A percentile compares a stretch with the other conserved stretches of the same genome.
phyloP scores from a whole-genome alignment of 2,888 invertebrate genomes.

The Drosophila lacicola region DNA sequence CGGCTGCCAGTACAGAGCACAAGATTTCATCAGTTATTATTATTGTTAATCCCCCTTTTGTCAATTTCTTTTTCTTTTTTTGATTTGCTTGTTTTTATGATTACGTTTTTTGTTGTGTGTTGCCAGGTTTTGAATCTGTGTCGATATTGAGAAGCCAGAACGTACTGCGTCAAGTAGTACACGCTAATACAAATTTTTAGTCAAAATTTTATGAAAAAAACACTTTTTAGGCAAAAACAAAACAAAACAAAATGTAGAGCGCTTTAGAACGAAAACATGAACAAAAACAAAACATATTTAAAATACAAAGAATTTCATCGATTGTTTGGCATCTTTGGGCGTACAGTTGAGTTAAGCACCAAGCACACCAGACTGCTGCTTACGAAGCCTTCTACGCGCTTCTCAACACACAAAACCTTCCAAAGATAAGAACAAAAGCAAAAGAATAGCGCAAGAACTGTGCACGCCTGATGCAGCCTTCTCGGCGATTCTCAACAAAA shows the following conservation, averaged over 20 bases:
- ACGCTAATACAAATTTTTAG: conserved; percentile 84
- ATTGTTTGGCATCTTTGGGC: conserved; percentile 21
- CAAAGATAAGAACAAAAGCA: background rate
- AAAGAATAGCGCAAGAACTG: background rate
- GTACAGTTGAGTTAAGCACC: conserved; percentile 15
- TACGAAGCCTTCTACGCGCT: conserved; percentile 19
- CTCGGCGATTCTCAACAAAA: conserved; percentile 19
- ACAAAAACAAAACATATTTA: conserved; percentile 1
- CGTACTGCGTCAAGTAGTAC: conserved; percentile 38
- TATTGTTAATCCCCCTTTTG: conserved; percentile 5
- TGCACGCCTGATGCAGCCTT: conserved; percentile 5
- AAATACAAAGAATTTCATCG: conserved; percentile 6
- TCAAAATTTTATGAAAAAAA: conserved; percentile 78
- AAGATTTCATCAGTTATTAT: conserved; percentile 3
- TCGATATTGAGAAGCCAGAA: conserved; percentile 36
- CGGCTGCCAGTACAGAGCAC: conserved; percentile 11
- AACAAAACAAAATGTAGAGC: conserved; percentile 42
- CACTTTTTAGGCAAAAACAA: conserved; percentile 67
- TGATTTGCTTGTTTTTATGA: conserved; percentile 43
- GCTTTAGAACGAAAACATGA: conserved; percentile 28
- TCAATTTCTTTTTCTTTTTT: conserved; percentile 6
- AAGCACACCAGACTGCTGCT: background rate
- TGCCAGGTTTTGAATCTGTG: conserved; percentile 45
- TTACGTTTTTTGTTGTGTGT: conserved; percentile 33
- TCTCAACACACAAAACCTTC: conserved; percentile 1